Evolutionary conservation across 1,140 invertebrate species (phyloP), one percentile per base, ranked within the genome.

Genomic region (Pinna nobilis): DNA sequence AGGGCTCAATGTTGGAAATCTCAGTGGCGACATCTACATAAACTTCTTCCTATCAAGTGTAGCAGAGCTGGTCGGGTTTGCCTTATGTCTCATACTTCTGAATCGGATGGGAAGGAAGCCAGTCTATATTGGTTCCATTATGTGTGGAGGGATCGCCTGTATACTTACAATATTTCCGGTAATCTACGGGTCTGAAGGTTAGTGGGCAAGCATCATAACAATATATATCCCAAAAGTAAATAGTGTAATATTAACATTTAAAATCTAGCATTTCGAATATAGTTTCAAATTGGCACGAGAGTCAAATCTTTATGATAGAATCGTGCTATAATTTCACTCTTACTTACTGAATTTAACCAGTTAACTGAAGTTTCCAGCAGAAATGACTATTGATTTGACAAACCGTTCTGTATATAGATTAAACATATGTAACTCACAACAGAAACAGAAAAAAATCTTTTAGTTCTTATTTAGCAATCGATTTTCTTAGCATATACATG

Each of bases 21-120:
- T 87, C 0, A 76, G 78, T 18, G 70, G 81, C 35, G 75, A 74
- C 70, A 76, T 87, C 73, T 89, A 89, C 73, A 35, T 84, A n/a
- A 86, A 84, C 75, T 81, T 78, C 59, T 67, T 78, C 32, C 23
- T 86, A 18, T 61, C 63, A n/a, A 94, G 93, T 1, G 84, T 92
- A 3, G 94, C 95, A 0, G 95, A 96, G 88, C 90, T 95, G 69
- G 93, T 94, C 0, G 93, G 92, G 1, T 95, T 94, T 80, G 63
- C 23, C 2, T 51, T 71, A n/a, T 77, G 76, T 33, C 37, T 82
- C 20, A 20, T 81, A 30, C 49, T 78, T 13, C 49, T 82, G 0
- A 76, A 79, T 53, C 35, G 74, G 32, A 25, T 77, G 15, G 81
- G 81, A 6, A 51, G 81, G 9, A 81, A 82, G 51, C 35, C 64